Base-by-base conservation (phyloP, 92 coral and sea anemone species). In the Siderastrea siderea region DNA sequence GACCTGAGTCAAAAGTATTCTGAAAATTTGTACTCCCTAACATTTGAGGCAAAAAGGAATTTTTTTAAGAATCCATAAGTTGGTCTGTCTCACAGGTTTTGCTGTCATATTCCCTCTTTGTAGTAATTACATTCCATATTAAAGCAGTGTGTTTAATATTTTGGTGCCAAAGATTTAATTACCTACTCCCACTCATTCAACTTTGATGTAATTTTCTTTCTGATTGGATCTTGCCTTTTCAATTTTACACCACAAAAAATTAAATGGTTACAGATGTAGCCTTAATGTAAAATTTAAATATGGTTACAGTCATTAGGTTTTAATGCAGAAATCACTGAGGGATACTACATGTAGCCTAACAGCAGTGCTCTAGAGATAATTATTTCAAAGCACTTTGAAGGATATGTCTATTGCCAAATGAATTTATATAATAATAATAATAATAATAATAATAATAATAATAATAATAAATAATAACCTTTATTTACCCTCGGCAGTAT, bases 321-420 rank as follows among this genome's bases (percentile, higher is more conserved):
- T 10, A 26, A 75, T 75, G 64, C 79, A 75, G 79, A 5, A 53
- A 75, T 3, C 63, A 75, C 3, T 75, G 79, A 53, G 16, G 79
- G 64, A 75, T 75, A 16, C 79, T 52, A 17, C 79, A 53, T 74
- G 79, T 5, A 74, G 79, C 61, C 7, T 53, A 74, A 5, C 16
- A 71, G 57, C 11, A 9, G 76, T 71, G 7, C 76, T 71, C 7
- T 71, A 50, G 76, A 71, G 7, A 72, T 72, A 52, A 75, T 52
- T 75, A 75, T 75, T 75, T 75, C 65, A 75, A 75, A 75, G 63
- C 79, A 75, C 79, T 7, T 75, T 51, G 65, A 6, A 75, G 79
- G 79, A 75, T 7, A 75, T n/a, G 65, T 75, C 79, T 57, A 75
- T 75, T 75, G 79, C 79, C 14, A 75, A 75, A 17, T 52, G 48